These are phyloP conservation scores for Leptinotarsa texana DNA, from an alignment of 1,140 invertebrate genomes.

Conservation along the genomic window DNA sequence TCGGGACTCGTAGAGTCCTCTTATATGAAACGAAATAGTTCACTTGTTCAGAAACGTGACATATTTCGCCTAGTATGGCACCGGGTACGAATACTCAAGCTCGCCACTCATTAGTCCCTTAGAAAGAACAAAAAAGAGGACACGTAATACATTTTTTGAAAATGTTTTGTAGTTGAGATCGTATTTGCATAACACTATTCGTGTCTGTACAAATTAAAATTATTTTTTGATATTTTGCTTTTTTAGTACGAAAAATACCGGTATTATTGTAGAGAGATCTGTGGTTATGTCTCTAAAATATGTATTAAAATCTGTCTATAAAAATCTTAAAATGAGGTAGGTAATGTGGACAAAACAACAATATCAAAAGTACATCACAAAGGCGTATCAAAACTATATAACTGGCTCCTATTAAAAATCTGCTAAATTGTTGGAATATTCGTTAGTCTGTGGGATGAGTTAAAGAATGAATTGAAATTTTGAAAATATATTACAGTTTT, in stretches of 20 bases:
- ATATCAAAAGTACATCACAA: conserved; percentile 51
- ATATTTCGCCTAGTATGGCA: conserved; percentile 42
- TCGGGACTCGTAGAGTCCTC: conserved; percentile 47
- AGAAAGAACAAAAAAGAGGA: conserved; percentile 21
- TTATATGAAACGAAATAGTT: conserved; percentile 30
- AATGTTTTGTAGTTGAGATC: conserved; percentile 24
- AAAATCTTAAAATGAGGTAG: conserved; percentile 49
- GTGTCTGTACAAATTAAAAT: conserved; percentile 42
- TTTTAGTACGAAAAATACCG: conserved; percentile 46
- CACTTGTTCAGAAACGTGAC: not conserved
- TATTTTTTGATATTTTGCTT: conserved; percentile 41
- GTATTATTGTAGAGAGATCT: conserved; percentile 45
- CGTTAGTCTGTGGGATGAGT: too few relatives aligned
- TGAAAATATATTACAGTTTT: too few relatives aligned
- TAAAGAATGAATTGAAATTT: too few relatives aligned
- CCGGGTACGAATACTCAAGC: conserved; percentile 45
- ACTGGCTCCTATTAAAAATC: not conserved
- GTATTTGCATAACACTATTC: not conserved
- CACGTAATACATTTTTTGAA: conserved; percentile 5
- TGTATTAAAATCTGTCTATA: conserved; percentile 30
- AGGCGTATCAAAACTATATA: conserved; percentile 6
- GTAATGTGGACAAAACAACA: conserved; percentile 45
- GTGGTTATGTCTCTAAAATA: conserved; percentile 27
- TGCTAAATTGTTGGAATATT: not conserved
- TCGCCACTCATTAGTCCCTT: conserved; percentile 44